These are phyloP conservation scores for Odontamblyopus lacepedii DNA, from an alignment of 2,797 vertebrate genomes.

Conservation along the genomic window DNA sequence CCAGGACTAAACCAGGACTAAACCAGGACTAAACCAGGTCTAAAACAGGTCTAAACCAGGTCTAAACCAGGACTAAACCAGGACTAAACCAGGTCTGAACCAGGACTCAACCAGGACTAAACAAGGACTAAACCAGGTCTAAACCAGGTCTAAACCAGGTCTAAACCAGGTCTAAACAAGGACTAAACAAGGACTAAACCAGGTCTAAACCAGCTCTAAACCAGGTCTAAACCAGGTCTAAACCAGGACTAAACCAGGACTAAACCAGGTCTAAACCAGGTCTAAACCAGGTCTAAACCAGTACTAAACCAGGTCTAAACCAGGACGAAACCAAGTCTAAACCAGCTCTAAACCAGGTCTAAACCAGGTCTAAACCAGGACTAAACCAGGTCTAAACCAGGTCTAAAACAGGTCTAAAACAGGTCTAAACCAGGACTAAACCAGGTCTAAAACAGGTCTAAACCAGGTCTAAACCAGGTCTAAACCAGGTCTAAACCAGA, in stretches of 20 bases:
- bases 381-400: background rate
- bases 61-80: background rate
- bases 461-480: background rate
- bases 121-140: background rate
- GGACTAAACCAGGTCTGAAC: background rate
- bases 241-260: background rate
- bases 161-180: too few species aligned
- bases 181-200: background rate
- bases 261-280: background rate
- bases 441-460: background rate
- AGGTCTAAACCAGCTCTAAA: background rate
- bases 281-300: background rate
- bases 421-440: background rate
- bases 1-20: too few species aligned
- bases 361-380: too few species aligned
- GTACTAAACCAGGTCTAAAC: background rate
- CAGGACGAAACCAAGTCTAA: background rate
- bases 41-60: background rate
- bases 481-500: background rate
- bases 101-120: background rate
- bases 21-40: too few species aligned
- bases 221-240: background rate
- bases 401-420: background rate
- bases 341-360: background rate
- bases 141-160: background rate